A percentile compares a stretch with the other conserved stretches of the same genome.
Conservation (phyloP, 2,888 invertebrate species). For the Pachymerium ferrugineum region DNA sequence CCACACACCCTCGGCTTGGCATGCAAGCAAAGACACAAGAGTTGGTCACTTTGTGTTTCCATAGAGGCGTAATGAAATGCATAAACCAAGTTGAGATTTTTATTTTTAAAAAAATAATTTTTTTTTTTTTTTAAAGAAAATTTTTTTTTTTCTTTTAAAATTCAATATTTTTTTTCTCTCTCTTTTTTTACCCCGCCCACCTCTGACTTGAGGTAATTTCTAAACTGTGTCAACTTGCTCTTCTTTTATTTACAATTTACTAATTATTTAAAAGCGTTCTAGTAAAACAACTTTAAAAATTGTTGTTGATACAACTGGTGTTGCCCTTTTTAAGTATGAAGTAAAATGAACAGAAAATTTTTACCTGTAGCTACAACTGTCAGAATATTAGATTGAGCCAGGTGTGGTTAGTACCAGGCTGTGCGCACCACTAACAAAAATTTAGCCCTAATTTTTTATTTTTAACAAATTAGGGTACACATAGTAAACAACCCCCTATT, state of each 20-base stretch:
- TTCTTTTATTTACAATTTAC: no score
- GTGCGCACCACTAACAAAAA: not conserved
- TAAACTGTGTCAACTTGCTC: no score
- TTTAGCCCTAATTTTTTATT: not conserved
- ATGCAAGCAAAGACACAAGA: not conserved
- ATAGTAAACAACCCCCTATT: not conserved
- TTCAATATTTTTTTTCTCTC: no score
- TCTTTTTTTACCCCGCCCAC: no score
- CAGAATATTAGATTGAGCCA: slow-evolving; percentile 1
- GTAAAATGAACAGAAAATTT: not conserved
- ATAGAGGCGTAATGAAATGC: not conserved
- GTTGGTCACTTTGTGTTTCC: not conserved
- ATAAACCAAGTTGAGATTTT: not conserved
- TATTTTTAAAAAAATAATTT: no score
- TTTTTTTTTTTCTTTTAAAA: no score
- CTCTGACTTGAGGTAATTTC: no score
- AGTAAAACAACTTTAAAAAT: slow-evolving; percentile 6
- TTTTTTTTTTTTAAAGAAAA: no score
- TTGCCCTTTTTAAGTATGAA: not conserved
- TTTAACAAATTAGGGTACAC: not conserved
- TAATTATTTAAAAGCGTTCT: no score
- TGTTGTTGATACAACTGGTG: no score
- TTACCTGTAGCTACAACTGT: slow-evolving; percentile 16
- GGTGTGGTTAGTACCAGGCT: slow-evolving; percentile 15
- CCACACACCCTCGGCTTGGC: slow-evolving; percentile 11